Evolutionary conservation across 35 echinoderm and acorn worm species (phyloP).

Genomic region (Holothuria glaberrima): DNA sequence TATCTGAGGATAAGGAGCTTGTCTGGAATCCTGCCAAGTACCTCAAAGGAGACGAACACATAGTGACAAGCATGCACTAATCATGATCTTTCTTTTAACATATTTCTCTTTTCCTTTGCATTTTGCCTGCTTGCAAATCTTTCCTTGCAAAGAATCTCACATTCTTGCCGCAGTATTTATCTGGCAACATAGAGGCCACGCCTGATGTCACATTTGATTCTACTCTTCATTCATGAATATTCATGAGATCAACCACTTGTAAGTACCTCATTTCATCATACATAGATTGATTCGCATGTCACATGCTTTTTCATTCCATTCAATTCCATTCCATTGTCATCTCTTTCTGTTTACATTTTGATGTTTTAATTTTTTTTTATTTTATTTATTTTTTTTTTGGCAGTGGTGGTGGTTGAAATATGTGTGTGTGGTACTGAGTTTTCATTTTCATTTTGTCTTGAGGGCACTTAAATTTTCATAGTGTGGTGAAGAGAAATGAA

Average conservation of each 20-base stretch:
- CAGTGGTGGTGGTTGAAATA: no score
- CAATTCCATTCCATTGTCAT: no score
- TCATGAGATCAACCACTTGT: slow-evolving; percentile 8
- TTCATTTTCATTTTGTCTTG: no score
- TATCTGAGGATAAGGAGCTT: not conserved
- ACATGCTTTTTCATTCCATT: no score
- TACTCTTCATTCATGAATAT: slow-evolving; percentile 47
- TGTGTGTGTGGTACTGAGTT: no score
- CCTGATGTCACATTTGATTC: slow-evolving; percentile 47
- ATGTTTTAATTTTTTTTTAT: no score
- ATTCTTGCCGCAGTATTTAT: slow-evolving; percentile 49
- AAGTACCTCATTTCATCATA: no score
- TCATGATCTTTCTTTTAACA: not conserved
- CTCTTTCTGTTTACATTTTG: no score
- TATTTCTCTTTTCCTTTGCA: not conserved
- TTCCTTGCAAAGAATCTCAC: slow-evolving; percentile 14
- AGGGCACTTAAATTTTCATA: no score
- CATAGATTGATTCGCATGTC: no score
- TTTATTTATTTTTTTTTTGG: no score
- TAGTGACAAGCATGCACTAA: not conserved
- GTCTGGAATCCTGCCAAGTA: not conserved
- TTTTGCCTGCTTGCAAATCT: slow-evolving; percentile 30
- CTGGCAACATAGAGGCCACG: slow-evolving; percentile 27
- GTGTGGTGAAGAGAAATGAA: no score
- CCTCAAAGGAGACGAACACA: not conserved